Conservation (phyloP, 2,888 invertebrate genomes). For the Poecilobothrus nobilitatus region DNA sequence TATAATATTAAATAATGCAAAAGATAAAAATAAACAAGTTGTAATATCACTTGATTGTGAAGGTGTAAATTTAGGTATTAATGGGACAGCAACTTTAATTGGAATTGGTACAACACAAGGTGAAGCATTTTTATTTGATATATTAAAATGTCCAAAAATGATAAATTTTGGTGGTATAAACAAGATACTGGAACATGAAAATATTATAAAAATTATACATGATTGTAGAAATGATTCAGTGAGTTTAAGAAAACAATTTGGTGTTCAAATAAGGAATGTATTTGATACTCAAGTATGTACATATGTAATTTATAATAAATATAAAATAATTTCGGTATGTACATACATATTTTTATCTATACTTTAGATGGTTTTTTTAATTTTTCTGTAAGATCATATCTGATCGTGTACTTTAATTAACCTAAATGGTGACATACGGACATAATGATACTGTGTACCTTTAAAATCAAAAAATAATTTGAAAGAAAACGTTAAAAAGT, state of each 20-base stretch:
- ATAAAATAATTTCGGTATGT: too few relatives aligned
- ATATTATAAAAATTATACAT: slow-evolving; percentile 82
- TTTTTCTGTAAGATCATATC: too few relatives aligned
- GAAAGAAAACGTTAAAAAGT: too few relatives aligned
- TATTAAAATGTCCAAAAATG: slow-evolving; percentile 74
- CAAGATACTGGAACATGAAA: slow-evolving; percentile 67
- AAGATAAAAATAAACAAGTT: slow-evolving; percentile 44
- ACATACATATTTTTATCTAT: too few relatives aligned
- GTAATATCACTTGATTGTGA: slow-evolving; percentile 85
- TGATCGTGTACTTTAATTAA: too few relatives aligned
- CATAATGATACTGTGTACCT: too few relatives aligned
- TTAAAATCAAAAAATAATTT: too few relatives aligned
- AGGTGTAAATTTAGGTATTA: slow-evolving; percentile 82
- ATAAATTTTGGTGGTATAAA: slow-evolving; percentile 69
- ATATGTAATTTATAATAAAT: too few relatives aligned
- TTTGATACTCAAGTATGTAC: slow-evolving; percentile 74
- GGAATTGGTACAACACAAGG: slow-evolving; percentile 76
- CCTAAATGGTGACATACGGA: too few relatives aligned
- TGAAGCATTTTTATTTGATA: slow-evolving; percentile 78
- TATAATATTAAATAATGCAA: slow-evolving; percentile 55
- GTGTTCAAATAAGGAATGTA: slow-evolving; percentile 71
- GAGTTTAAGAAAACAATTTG: slow-evolving; percentile 77
- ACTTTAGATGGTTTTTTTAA: too few relatives aligned
- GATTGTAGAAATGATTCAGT: slow-evolving; percentile 88
- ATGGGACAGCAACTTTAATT: slow-evolving; percentile 78